phyloP scores from a whole-genome alignment of 2,113 vertebrate species.

The Tetrao urogallus region DNA sequence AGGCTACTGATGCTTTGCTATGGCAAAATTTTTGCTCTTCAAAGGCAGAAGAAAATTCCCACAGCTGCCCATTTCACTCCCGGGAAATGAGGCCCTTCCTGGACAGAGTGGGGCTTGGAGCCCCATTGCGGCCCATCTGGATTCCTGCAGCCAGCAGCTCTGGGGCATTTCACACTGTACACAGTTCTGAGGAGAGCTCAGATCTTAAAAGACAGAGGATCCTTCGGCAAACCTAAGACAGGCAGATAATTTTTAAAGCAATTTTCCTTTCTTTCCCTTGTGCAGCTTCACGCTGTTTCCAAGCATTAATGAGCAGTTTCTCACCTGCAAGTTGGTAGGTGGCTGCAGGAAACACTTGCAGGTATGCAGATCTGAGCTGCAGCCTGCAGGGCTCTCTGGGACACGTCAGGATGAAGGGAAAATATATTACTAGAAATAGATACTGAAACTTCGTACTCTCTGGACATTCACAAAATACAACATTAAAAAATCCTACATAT shows the following conservation, averaged over 20 bases:
- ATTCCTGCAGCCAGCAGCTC: not conserved
- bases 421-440: not conserved
- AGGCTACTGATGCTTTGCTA: not conserved
- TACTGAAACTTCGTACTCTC: not conserved
- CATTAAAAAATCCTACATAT: not conserved
- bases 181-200: rapidly evolving
- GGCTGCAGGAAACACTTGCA: not conserved
- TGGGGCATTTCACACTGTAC: not conserved
- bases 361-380: not conserved
- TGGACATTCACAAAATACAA: not conserved
- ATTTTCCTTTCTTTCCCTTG: not conserved
- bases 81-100: rapidly evolving
- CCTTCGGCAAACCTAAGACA: not conserved
- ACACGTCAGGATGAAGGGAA: not conserved
- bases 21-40: not conserved
- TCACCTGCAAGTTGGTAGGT: not conserved
- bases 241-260: not conserved
- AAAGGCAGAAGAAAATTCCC: not conserved
- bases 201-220: not conserved
- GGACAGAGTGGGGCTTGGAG: not conserved
- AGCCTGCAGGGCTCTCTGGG: not conserved
- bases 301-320: not conserved
- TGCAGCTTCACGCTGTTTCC: not conserved
- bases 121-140: not conserved
- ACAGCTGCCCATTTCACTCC: not conserved